Conservation (phyloP, 1,140 invertebrate species). For the Acyrthosiphon pisum region DNA sequence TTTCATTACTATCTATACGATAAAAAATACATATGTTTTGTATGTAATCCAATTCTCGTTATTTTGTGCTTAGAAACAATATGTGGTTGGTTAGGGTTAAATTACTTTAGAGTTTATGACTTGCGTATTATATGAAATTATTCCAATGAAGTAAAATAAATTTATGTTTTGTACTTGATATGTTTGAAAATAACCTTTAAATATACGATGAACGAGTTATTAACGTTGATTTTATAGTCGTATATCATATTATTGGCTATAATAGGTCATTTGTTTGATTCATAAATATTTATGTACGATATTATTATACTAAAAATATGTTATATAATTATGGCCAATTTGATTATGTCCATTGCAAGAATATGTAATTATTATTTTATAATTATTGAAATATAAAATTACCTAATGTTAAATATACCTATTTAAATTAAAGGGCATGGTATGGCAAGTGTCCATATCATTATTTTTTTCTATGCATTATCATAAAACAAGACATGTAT, state of each 20-base stretch:
- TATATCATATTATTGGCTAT: neutral
- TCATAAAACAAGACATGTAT: neutral
- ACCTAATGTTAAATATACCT: neutral
- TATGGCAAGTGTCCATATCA: neutral
- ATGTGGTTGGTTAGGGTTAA: neutral
- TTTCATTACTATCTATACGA: neutral
- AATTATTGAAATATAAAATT: neutral
- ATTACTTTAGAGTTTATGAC: neutral
- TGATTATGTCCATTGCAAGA: neutral
- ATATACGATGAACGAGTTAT: neutral
- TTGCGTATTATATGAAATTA: neutral
- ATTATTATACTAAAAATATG: neutral
- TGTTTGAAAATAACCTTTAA: neutral
- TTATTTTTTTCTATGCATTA: neutral
- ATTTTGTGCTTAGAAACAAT: slow-evolving; percentile 5
- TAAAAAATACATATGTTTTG: neutral
- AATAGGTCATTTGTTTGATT: neutral
- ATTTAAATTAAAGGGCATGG: too few relatives aligned
- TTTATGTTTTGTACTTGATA: neutral
- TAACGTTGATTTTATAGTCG: neutral
- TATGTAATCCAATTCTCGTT: neutral
- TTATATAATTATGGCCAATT: neutral
- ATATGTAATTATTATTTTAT: neutral
- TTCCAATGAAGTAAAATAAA: neutral
- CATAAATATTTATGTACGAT: neutral